Evolutionary conservation across 2,797 vertebrate genomes (phyloP).

Genomic region (Vipera latastei): DNA sequence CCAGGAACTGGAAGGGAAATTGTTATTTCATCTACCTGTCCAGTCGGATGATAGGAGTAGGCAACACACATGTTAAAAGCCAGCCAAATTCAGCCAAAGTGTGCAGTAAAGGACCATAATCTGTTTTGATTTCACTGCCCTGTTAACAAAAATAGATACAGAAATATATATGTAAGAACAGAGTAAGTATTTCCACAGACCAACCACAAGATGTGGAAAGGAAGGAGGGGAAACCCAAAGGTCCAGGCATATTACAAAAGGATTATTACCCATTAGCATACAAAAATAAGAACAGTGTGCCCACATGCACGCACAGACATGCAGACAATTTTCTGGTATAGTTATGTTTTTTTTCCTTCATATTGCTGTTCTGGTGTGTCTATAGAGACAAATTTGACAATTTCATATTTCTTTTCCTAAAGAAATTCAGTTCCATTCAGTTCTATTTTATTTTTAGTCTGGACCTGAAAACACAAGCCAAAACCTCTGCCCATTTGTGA

Average conservation of each 20-base stretch:
- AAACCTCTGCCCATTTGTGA: not conserved
- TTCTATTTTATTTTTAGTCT: not conserved
- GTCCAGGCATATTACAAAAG: not conserved
- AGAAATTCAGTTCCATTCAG: not conserved
- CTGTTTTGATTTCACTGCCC: slow-evolving; percentile 88
- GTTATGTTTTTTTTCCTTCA: not conserved
- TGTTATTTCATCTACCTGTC: slow-evolving; percentile 80
- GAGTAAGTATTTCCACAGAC: slow-evolving; percentile 32
- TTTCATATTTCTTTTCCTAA: not conserved
- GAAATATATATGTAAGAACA: slow-evolving; percentile 51
- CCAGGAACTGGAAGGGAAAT: not conserved
- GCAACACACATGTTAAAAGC: slow-evolving; percentile 93
- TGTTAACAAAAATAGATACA: slow-evolving; percentile 69
- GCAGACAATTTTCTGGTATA: not conserved
- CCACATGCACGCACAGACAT: not conserved
- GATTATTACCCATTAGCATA: not conserved
- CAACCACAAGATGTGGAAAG: not conserved
- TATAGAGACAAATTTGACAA: not conserved
- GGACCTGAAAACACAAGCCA: not conserved
- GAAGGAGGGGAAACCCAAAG: not conserved
- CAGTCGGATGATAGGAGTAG: slow-evolving; percentile 89
- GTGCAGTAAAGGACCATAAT: slow-evolving; percentile 93
- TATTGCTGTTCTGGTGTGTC: not conserved
- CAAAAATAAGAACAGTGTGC: not conserved
- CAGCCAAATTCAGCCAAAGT: slow-evolving; percentile 96